Conservation (phyloP, 2,888 invertebrate genomes). For the Erebia epiphron region DNA sequence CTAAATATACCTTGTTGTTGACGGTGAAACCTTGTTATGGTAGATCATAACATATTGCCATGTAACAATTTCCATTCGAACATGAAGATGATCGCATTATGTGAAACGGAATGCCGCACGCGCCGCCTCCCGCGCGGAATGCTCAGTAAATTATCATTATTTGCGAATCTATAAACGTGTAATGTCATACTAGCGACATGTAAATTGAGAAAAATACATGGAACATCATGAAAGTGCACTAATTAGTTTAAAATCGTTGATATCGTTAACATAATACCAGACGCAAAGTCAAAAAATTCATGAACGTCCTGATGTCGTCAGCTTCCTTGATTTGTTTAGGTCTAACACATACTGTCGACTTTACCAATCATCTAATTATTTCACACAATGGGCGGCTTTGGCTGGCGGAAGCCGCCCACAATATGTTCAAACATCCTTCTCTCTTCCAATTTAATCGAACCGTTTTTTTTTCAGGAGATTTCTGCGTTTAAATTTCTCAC, state of each 20-base stretch:
- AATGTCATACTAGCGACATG: constrained; percentile 11
- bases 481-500: too few relatives aligned
- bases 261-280: too few relatives aligned
- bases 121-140: constrained; percentile 71
- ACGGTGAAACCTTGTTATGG: constrained; percentile 32
- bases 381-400: too few relatives aligned
- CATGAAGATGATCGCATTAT: constrained; percentile 52
- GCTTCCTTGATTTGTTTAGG: background rate
- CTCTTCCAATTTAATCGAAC: too few relatives aligned
- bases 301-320: background rate
- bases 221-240: background rate
- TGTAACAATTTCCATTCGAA: constrained; percentile 52
- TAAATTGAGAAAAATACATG: background rate
- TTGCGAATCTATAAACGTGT: constrained; percentile 38
- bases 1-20: constrained; percentile 8
- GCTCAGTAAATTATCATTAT: constrained; percentile 40
- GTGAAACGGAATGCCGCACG: constrained; percentile 79
- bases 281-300: too few relatives aligned
- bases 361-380: background rate
- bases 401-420: too few relatives aligned
- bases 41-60: constrained; percentile 29
- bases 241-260: too few relatives aligned
- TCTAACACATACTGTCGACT: background rate
- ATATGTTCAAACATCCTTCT: too few relatives aligned
- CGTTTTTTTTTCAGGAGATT: too few relatives aligned